Evolutionary conservation across 2,797 vertebrate species (phyloP), one percentile per base, ranked within the genome.

Genomic region (Loriculus beryllinus): DNA sequence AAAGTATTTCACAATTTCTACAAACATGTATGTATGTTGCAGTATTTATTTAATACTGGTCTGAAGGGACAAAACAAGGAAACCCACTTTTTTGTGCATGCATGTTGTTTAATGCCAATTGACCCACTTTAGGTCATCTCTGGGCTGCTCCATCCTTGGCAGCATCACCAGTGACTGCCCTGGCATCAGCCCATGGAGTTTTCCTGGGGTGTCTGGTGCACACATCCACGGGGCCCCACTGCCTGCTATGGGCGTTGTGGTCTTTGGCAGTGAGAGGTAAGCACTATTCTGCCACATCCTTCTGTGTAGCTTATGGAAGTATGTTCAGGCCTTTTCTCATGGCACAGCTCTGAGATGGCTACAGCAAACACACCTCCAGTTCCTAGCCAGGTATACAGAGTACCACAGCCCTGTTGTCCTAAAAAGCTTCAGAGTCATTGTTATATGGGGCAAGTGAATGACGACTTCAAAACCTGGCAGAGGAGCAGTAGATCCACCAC

Each of bases 181-280:
- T 22, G 19, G 11, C 0, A 0, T 6, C 56, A 62, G 62, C 51
- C 3, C 5, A 0, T 0, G 2, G 35, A 28, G 19, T 57, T 91
- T 35, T 57, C 19, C 42, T 9, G 33, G 35, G 21, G 19, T 71
- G 10, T 22, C 21, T 26, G 31, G 3, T 21, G 43, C 43, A 10
- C 7, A 1, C 2, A 6, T n/a, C 43, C 33, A 3, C 0, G 0
- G 37, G 67, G 31, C 11, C 54, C 16, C 54, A 3, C 48, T 0
- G 0, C 9, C 20, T 9, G 4, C 68, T 12, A 6, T 4, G 48
- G n/a, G 37, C 8, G 39, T 15, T 43, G 59, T 2, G 59, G 63
- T 21, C n/a, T 11, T 13, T 2, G 1, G 71, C 51, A 39, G 39
- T 7, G 0, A 0, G 63, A 78, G 40, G n/a, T 59, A 45, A 63